Evolutionary conservation across 2,888 invertebrate species (phyloP).

Genomic region (Lamellibrachia satsuma): DNA sequence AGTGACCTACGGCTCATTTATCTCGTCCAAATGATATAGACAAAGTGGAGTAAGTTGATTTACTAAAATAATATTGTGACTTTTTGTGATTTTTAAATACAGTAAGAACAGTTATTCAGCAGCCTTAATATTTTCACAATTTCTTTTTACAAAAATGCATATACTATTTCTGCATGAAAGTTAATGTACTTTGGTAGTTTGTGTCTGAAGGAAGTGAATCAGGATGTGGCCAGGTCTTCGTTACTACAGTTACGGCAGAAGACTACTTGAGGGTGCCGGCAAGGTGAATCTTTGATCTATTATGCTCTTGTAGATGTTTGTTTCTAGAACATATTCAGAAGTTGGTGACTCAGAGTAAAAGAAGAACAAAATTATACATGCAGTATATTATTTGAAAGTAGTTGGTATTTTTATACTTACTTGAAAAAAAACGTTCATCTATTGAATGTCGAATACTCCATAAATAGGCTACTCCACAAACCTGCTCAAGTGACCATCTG

Average conservation of each 20-base stretch:
- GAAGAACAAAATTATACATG: background rate
- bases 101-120: too few species aligned
- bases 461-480: too few species aligned
- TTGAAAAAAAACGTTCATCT: background rate
- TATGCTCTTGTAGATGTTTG: background rate
- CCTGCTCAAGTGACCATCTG: too few species aligned
- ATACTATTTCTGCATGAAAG: background rate
- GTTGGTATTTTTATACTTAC: background rate
- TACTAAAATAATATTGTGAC: background rate
- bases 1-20: too few species aligned
- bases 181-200: background rate
- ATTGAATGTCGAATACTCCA: too few species aligned
- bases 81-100: background rate
- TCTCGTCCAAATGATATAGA: too few species aligned
- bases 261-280: slow-evolving; percentile 64
- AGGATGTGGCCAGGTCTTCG: slow-evolving; percentile 67
- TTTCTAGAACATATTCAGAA: background rate
- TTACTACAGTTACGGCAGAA: slow-evolving; percentile 66
- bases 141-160: background rate
- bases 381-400: background rate
- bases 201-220: slow-evolving; percentile 61
- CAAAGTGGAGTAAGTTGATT: too few species aligned
- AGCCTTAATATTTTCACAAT: background rate
- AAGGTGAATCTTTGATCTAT: slow-evolving; percentile 49
- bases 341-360: background rate